Conservation (phyloP, 2,888 invertebrate species). For the Metalampra italica region DNA sequence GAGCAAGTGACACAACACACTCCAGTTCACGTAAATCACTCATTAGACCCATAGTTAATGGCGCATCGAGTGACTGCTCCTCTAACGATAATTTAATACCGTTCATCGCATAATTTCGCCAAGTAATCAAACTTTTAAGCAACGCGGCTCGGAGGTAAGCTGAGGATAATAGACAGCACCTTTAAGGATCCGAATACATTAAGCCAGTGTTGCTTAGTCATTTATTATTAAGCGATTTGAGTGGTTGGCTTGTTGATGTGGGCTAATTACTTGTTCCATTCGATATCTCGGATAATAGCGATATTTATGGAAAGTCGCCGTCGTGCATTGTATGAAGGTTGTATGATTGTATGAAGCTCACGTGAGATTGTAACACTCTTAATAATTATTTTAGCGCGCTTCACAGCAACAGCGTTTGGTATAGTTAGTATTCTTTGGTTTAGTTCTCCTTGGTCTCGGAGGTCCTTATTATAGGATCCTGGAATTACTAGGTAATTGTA, state of each 20-base stretch:
- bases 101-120: slow-evolving; percentile 58
- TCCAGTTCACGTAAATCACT: slow-evolving; percentile 63
- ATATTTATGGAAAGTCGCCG: background rate
- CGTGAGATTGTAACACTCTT: too few relatives aligned
- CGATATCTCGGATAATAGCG: background rate
- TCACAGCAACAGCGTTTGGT: too few relatives aligned
- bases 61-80: slow-evolving; percentile 51
- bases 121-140: slow-evolving; percentile 65
- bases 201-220: slow-evolving; percentile 50
- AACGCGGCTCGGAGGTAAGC: slow-evolving; percentile 45
- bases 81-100: slow-evolving; percentile 68
- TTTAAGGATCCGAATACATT: slow-evolving; percentile 54
- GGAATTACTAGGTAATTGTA: too few relatives aligned
- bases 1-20: slow-evolving; percentile 48
- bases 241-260: slow-evolving; percentile 28
- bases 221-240: slow-evolving; percentile 37
- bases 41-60: slow-evolving; percentile 58
- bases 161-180: slow-evolving; percentile 55
- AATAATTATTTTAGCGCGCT: too few relatives aligned
- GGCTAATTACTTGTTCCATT: slow-evolving; percentile 10
- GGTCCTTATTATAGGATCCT: too few relatives aligned
- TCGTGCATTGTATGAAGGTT: too few relatives aligned
- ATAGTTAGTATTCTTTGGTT: too few relatives aligned
- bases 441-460: too few relatives aligned
- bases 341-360: too few relatives aligned